A percentile compares a stretch with the other conserved stretches of the same genome.
Evolutionary conservation across 2,113 vertebrate species (phyloP).

Genomic region (Ammospiza caudacuta): DNA sequence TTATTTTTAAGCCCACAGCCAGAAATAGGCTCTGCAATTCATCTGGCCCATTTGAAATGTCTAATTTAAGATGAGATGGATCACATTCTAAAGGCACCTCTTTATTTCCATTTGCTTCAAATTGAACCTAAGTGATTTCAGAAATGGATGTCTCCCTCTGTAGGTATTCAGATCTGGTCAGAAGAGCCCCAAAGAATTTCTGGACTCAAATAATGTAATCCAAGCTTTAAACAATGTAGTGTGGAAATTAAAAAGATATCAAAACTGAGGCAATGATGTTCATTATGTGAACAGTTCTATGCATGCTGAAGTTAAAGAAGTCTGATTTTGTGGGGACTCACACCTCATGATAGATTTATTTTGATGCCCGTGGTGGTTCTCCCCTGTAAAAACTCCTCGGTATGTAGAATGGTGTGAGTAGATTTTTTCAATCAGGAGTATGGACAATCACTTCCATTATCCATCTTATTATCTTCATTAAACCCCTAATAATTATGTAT

Average conservation of each 20-base stretch:
- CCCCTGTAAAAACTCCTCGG: background rate
- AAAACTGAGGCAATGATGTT: background rate
- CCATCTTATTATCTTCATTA: background rate
- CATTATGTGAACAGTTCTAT: background rate
- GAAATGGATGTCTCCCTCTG: background rate
- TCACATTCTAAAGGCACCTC: background rate
- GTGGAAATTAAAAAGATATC: background rate
- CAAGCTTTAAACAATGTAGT: background rate
- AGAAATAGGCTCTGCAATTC: background rate
- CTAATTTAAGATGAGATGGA: constrained; percentile 2
- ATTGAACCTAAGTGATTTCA: background rate
- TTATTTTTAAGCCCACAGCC: background rate
- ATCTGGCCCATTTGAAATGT: background rate
- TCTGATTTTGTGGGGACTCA: background rate
- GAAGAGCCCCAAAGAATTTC: background rate
- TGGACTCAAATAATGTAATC: background rate
- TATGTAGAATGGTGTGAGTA: background rate
- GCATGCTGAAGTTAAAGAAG: background rate
- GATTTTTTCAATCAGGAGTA: background rate
- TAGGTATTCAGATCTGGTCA: background rate
- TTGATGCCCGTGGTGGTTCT: background rate
- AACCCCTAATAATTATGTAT: background rate
- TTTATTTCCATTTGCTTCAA: constrained; percentile 7
- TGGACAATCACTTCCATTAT: background rate
- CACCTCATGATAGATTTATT: background rate